Conservation (phyloP, 2,888 invertebrate species). For the Camponotus fellah region DNA sequence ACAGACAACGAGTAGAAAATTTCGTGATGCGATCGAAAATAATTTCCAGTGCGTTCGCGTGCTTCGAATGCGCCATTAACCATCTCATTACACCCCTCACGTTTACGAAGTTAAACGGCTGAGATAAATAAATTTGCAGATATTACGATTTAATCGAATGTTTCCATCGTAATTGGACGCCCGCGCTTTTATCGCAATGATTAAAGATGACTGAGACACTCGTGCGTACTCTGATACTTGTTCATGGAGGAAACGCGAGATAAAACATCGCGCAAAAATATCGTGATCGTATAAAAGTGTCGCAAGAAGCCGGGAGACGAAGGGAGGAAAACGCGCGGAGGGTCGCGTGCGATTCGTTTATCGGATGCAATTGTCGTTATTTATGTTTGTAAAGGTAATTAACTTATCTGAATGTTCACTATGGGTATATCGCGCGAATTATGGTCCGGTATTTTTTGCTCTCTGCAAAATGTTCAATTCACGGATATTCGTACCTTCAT, state of each 20-base stretch:
- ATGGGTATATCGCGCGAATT: conserved; percentile 68
- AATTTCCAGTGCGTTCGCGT: background rate
- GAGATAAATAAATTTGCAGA: background rate
- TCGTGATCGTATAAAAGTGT: conserved; percentile 65
- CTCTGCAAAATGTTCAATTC: conserved; percentile 62
- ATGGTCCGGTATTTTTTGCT: conserved; percentile 61
- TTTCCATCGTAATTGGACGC: background rate
- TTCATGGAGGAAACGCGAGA: background rate
- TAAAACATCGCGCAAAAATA: conserved; percentile 26
- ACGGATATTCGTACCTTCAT: conserved; percentile 57
- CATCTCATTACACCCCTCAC: background rate
- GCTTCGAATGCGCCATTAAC: background rate
- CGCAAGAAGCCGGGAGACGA: conserved; percentile 42
- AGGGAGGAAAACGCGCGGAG: conserved; percentile 50
- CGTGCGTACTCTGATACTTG: background rate
- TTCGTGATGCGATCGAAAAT: background rate
- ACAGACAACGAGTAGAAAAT: conserved; percentile 8
- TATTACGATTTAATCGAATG: background rate
- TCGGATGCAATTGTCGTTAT: conserved; percentile 74
- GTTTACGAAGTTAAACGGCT: background rate
- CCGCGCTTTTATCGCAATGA: conserved; percentile 24
- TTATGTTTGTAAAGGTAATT: conserved; percentile 74
- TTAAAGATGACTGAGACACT: conserved; percentile 3
- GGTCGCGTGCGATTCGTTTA: conserved; percentile 69
- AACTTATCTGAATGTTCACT: conserved; percentile 72